Evolutionary conservation across 2,797 vertebrate genomes (phyloP).

Genomic region (Poeciliopsis presidionis): DNA sequence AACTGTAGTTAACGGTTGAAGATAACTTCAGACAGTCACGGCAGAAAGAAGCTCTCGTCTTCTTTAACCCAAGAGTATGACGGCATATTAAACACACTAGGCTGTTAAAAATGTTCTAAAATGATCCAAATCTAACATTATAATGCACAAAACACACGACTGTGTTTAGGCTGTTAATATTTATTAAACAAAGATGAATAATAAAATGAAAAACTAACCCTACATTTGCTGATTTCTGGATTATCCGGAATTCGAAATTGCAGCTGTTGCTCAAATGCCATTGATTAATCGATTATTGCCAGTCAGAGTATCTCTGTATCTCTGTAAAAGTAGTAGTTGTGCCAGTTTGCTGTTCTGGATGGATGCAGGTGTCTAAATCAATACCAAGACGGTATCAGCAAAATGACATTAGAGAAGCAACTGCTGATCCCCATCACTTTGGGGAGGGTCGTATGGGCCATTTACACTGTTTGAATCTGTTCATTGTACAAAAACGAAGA

Average conservation of each 20-base stretch:
- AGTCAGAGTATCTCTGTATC: background rate
- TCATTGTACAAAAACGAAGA: background rate
- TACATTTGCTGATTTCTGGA: background rate
- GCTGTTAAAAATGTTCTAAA: background rate
- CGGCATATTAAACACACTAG: background rate
- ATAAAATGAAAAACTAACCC: background rate
- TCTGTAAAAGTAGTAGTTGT: background rate
- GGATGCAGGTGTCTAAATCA: background rate
- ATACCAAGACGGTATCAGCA: background rate
- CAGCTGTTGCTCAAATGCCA: background rate
- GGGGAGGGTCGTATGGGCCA: background rate
- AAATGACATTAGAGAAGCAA: background rate
- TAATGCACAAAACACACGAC: background rate
- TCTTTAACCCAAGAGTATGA: background rate
- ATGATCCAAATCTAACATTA: background rate
- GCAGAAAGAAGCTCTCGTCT: background rate
- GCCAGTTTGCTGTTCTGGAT: background rate
- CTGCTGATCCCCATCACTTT: background rate
- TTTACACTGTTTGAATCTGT: background rate
- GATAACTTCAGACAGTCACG: background rate
- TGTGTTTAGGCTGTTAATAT: background rate
- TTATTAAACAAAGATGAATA: background rate
- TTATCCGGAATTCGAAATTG: background rate
- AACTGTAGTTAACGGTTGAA: conserved; percentile 16
- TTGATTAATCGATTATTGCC: background rate